Evolutionary conservation across 2,113 vertebrate genomes (phyloP).

Genomic region (Clarias gariepinus): DNA sequence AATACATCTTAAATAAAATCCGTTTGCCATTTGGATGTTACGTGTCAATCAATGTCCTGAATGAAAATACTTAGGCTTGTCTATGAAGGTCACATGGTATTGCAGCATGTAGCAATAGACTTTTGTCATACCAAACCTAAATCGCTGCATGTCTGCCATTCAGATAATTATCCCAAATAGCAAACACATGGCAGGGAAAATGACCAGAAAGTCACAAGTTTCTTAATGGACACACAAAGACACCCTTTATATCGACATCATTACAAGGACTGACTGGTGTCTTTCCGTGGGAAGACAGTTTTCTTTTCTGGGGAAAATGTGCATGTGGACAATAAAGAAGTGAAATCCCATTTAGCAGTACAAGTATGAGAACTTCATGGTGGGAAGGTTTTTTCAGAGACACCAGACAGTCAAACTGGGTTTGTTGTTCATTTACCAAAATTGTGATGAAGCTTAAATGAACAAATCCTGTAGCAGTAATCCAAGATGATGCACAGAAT

Average conservation of each 20-base stretch:
- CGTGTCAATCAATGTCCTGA: not conserved
- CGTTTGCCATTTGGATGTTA: not conserved
- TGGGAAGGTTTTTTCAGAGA: not conserved
- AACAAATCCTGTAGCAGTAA: not conserved
- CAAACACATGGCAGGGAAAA: slow-evolving; percentile 44
- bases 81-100: not conserved
- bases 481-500: not conserved
- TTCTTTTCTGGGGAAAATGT: not conserved
- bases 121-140: slow-evolving; percentile 27
- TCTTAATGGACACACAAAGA: slow-evolving; percentile 21
- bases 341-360: slow-evolving; percentile 8
- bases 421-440: not conserved
- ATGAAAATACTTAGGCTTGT: not conserved
- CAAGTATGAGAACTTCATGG: not conserved
- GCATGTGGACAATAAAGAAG: not conserved
- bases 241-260: slow-evolving; percentile 9
- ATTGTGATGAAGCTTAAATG: no score
- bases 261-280: slow-evolving; percentile 1
- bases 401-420: slow-evolving; percentile 3
- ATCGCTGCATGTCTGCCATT: slow-evolving; percentile 6
- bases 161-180: slow-evolving; percentile 42
- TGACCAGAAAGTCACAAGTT: slow-evolving; percentile 18
- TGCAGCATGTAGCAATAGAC: not conserved
- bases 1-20: not conserved
- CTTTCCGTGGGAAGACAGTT: not conserved